Conservation (phyloP, 2,113 vertebrate species). For the Condylura cristata region DNA sequence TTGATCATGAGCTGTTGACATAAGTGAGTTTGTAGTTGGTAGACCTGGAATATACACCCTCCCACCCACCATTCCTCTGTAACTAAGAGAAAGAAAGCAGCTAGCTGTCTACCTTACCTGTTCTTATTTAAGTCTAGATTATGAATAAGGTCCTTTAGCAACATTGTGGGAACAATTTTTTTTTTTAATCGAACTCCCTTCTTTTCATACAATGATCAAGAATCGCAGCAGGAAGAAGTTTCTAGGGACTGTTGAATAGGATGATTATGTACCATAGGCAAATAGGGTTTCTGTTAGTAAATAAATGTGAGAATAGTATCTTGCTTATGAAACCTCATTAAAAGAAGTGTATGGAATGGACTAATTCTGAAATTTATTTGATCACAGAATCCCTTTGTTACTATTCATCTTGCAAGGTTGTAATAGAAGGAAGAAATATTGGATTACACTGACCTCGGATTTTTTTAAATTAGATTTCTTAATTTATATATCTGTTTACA, state of each 20-base stretch:
- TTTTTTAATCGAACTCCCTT: neutral
- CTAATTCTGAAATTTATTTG: neutral
- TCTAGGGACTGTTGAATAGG: neutral
- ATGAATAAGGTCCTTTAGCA: neutral
- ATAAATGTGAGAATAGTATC: neutral
- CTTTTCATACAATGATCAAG: neutral
- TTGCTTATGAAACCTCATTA: no score
- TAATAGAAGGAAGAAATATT: neutral
- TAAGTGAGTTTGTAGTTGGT: neutral
- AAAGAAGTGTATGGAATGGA: neutral
- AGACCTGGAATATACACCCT: neutral
- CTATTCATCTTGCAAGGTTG: neutral
- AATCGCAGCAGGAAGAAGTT: neutral
- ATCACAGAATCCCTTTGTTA: neutral
- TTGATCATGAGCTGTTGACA: neutral
- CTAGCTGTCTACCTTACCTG: neutral
- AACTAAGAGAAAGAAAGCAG: neutral
- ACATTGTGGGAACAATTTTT: neutral
- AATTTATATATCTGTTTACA: no score
- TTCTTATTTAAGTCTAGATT: neutral
- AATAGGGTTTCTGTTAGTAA: neutral
- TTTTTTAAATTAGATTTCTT: no score
- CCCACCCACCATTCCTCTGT: neutral
- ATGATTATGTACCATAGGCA: neutral
- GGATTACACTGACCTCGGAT: neutral